Evolutionary conservation across 2,113 vertebrate genomes (phyloP).

Genomic region (Syngnathus typhle): DNA sequence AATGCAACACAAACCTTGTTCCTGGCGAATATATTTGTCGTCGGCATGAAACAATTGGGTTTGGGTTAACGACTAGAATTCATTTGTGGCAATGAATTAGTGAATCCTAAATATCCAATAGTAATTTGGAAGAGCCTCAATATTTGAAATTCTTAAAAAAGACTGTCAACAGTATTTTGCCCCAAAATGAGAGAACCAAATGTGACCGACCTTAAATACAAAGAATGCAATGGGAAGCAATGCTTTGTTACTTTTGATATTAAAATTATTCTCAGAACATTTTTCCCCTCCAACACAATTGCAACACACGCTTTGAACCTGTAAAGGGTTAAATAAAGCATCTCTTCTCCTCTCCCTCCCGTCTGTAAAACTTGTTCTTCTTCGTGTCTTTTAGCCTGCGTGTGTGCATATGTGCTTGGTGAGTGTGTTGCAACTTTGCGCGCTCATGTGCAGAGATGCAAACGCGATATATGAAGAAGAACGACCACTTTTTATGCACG

Average conservation of each 20-base stretch:
- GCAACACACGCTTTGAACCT: slow-evolving; percentile 15
- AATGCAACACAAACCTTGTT: too few relatives aligned
- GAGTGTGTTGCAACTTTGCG: slow-evolving; percentile 51
- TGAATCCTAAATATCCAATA: too few relatives aligned
- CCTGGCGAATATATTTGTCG: too few relatives aligned
- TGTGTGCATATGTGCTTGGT: slow-evolving; percentile 37
- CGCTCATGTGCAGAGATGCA: slow-evolving; percentile 38
- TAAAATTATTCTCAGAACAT: background rate
- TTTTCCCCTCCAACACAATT: slow-evolving; percentile 5
- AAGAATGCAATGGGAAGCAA: background rate
- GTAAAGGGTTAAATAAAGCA: slow-evolving; percentile 65
- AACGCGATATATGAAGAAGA: background rate
- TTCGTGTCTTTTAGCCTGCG: slow-evolving; percentile 54
- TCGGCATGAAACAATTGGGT: too few relatives aligned
- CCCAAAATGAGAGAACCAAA: too few relatives aligned
- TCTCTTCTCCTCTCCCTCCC: slow-evolving; percentile 60
- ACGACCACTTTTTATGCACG: background rate
- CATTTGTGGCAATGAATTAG: too few relatives aligned
- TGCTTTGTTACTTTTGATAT: slow-evolving; percentile 6
- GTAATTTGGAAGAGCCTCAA: too few relatives aligned
- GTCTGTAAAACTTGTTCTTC: slow-evolving; percentile 74
- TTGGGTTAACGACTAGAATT: too few relatives aligned
- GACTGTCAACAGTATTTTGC: too few relatives aligned
- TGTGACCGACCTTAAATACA: too few relatives aligned
- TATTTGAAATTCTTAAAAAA: too few relatives aligned